phyloP scores from a whole-genome alignment of 2,113 vertebrate genomes.

The Coptodon rendalli region DNA sequence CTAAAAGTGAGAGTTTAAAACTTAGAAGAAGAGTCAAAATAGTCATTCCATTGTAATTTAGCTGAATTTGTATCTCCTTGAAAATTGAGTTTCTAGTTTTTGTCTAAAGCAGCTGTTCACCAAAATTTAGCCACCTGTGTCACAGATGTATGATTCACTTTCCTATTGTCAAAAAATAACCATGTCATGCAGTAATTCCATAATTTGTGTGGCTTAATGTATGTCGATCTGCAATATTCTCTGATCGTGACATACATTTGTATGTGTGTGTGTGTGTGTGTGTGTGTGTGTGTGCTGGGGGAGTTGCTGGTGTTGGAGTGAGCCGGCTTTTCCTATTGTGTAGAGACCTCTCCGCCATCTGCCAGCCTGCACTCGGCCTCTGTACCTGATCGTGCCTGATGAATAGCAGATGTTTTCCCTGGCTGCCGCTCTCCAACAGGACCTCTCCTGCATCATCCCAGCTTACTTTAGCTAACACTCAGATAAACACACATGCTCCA shows the following conservation, averaged over 20 bases:
- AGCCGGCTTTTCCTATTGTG: conserved; percentile 60
- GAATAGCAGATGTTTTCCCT: conserved; percentile 72
- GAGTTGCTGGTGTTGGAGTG: conserved; percentile 19
- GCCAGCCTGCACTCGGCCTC: conserved; percentile 53
- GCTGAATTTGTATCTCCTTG: neutral
- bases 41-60: neutral
- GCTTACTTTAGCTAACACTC: conserved; percentile 35
- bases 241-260: neutral
- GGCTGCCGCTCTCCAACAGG: conserved; percentile 47
- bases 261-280: neutral
- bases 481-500: conserved; percentile 25
- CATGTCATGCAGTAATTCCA: neutral
- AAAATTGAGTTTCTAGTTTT: neutral
- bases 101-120: neutral
- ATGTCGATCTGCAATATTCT: neutral
- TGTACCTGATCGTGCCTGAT: conserved; percentile 58
- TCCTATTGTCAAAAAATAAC: neutral
- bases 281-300: neutral
- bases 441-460: conserved; percentile 47
- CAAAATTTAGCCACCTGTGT: neutral
- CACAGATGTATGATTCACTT: neutral
- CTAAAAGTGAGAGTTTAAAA: neutral
- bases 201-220: neutral
- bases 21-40: neutral
- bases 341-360: conserved; percentile 64